Evolutionary conservation across 92 coral and sea anemone species (phyloP).

Genomic region (Epizoanthus ramosus): DNA sequence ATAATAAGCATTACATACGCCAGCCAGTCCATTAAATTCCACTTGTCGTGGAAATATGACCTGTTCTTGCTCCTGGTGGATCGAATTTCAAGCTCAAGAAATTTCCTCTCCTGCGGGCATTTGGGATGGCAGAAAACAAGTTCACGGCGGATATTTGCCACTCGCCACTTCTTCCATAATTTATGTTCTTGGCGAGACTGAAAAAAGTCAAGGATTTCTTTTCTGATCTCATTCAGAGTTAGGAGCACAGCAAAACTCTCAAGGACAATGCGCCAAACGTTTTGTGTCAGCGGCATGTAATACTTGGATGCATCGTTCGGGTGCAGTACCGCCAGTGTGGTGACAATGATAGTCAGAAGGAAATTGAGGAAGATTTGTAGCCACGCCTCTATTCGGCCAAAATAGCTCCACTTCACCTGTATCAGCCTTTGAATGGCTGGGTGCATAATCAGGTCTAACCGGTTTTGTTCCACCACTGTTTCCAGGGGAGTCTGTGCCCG

Average conservation of each 20-base stretch:
- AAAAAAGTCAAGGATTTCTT: conserved; percentile 69
- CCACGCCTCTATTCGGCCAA: conserved; percentile 75
- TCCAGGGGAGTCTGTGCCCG: conserved; percentile 76
- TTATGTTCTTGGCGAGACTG: conserved; percentile 64
- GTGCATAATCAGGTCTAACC: conserved; percentile 75
- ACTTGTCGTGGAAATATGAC: conserved; percentile 71
- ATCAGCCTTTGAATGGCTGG: conserved; percentile 78
- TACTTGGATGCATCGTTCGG: conserved; percentile 65
- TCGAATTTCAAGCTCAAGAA: conserved; percentile 64
- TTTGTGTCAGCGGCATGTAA: conserved; percentile 61
- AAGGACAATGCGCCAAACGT: conserved; percentile 80
- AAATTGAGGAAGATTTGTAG: conserved; percentile 67
- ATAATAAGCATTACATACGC: conserved; percentile 70
- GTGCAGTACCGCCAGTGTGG: conserved; percentile 68
- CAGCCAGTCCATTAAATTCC: conserved; percentile 85
- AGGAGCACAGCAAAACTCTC: conserved; percentile 64
- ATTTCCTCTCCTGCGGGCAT: conserved; percentile 75
- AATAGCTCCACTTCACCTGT: conserved; percentile 80
- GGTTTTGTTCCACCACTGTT: conserved; percentile 69
- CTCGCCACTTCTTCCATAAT: conserved; percentile 65
- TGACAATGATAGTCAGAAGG: conserved; percentile 68
- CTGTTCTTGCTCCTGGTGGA: conserved; percentile 55
- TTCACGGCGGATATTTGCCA: conserved; percentile 69
- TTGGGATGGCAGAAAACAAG: conserved; percentile 80
- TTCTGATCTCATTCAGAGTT: conserved; percentile 76